Evolutionary conservation across 2,113 vertebrate species (phyloP).

Genomic region (Cyanoderma ruficeps): DNA sequence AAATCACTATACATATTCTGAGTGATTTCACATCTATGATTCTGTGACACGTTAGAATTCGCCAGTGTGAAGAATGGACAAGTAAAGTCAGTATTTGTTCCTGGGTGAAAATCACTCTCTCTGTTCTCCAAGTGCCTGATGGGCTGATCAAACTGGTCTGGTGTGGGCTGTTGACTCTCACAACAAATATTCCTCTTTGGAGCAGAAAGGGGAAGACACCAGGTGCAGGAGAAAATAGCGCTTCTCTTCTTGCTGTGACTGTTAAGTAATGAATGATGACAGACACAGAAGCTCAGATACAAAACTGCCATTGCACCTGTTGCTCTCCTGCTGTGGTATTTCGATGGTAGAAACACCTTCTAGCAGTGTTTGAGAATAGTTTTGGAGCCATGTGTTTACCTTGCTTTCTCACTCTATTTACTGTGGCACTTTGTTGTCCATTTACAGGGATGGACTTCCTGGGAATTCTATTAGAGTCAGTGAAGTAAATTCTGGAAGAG

Average conservation of each 20-base stretch:
- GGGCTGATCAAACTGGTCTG: neutral
- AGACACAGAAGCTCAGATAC: neutral
- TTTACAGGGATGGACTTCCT: neutral
- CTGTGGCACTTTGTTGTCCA: neutral
- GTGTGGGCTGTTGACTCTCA: neutral
- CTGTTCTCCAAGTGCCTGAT: neutral
- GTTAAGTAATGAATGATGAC: neutral
- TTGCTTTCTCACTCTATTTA: neutral
- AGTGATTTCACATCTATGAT: neutral
- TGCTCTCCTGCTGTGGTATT: neutral
- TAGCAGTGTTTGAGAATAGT: neutral
- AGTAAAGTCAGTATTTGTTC: neutral
- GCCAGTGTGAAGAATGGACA: neutral
- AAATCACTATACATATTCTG: neutral
- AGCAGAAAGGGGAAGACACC: neutral
- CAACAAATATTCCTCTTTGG: neutral
- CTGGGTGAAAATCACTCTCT: neutral
- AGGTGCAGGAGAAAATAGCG: neutral
- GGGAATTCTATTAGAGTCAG: neutral
- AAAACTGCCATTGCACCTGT: neutral
- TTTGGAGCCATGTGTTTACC: neutral
- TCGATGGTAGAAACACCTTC: neutral
- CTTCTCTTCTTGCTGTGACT: neutral
- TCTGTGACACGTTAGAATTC: neutral
- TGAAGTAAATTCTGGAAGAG: neutral